These are phyloP conservation scores for Lepilemur ruficaudatus DNA, from an alignment of 2,797 vertebrate genomes.

Conservation along the genomic window DNA sequence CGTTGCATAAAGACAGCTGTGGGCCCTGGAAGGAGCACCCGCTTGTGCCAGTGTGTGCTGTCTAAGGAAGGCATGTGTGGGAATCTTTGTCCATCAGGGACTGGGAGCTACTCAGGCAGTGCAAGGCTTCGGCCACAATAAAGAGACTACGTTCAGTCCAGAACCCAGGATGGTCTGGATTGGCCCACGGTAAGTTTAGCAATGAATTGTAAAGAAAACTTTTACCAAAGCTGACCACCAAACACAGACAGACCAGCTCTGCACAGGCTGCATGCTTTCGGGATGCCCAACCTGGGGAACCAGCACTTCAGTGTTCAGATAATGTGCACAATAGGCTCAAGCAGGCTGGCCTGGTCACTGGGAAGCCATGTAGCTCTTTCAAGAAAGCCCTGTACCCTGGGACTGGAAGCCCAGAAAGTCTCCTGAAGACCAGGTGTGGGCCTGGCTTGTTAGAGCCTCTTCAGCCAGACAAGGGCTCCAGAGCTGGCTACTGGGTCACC, in stretches of 20 bases:
- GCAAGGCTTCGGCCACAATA: neutral
- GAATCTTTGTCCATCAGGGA: neutral
- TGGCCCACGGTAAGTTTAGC: neutral
- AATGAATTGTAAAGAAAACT: neutral
- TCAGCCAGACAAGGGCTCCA: neutral
- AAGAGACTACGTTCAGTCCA: neutral
- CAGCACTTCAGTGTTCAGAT: neutral
- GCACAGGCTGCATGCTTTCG: accelerated
- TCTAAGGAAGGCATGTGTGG: neutral
- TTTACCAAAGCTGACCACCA: neutral
- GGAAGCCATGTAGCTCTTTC: neutral
- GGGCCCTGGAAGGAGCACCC: neutral
- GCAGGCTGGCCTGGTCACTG: neutral
- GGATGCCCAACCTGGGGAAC: neutral
- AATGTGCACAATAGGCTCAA: neutral
- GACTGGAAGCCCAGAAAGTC: neutral
- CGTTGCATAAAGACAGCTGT: neutral
- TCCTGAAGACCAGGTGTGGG: neutral
- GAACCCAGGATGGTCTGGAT: neutral
- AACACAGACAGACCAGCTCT: neutral
- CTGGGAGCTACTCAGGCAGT: neutral
- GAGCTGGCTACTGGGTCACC: too few species aligned
- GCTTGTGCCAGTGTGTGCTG: neutral
- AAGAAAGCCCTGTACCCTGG: neutral
- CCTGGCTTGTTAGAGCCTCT: neutral